Evolutionary conservation across 2,797 vertebrate genomes (phyloP).

Genomic region (Clangula hyemalis): DNA sequence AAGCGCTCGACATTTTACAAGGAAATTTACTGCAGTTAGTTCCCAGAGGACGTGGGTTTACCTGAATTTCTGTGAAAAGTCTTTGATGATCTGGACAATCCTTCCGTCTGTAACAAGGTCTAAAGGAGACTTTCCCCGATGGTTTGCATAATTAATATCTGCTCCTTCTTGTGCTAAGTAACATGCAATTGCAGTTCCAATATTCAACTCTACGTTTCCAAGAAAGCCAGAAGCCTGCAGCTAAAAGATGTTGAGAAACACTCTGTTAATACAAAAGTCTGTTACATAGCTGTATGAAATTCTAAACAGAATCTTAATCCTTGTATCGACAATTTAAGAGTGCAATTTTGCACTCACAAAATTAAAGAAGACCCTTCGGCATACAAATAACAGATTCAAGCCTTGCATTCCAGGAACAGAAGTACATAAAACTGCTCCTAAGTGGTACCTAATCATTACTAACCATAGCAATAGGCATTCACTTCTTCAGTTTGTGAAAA

Average conservation of each 20-base stretch:
- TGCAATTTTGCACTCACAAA: not conserved
- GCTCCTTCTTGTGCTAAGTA: slow-evolving; percentile 94
- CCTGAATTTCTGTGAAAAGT: slow-evolving; percentile 95
- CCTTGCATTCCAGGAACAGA: not conserved
- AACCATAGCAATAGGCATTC: not conserved
- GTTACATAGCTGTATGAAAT: not conserved
- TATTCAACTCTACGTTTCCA: slow-evolving; percentile 86
- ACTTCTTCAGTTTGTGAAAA: not conserved
- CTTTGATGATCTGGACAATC: slow-evolving; percentile 87
- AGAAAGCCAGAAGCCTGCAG: slow-evolving; percentile 89
- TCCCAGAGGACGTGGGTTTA: slow-evolving; percentile 47
- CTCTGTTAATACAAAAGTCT: not conserved
- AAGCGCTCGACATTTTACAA: no score
- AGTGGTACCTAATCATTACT: not conserved
- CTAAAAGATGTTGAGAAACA: slow-evolving; percentile 67
- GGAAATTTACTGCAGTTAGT: rapidly evolving
- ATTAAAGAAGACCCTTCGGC: not conserved
- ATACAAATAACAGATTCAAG: not conserved
- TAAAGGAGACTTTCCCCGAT: slow-evolving; percentile 92
- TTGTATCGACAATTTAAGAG: not conserved
- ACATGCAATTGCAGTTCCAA: slow-evolving; percentile 89
- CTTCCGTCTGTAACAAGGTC: slow-evolving; percentile 87
- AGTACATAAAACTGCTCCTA: not conserved
- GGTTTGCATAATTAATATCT: slow-evolving; percentile 93
- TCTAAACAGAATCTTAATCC: not conserved